phyloP scores from a whole-genome alignment of 2,888 invertebrate genomes.

The Leucophenga montana region DNA sequence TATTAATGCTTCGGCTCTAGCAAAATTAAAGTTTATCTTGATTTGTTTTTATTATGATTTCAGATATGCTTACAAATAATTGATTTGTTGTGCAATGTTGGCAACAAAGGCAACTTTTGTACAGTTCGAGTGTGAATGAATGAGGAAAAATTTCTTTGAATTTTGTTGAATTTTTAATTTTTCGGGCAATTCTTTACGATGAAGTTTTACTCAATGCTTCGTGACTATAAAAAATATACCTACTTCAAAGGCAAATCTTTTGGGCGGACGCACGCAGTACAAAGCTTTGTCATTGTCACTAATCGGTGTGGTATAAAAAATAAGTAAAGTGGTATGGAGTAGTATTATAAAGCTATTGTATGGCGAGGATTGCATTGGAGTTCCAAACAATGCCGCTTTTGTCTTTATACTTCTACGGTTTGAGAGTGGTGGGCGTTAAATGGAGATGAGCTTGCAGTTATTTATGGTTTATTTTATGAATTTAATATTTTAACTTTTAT shows the following conservation, averaged over 20 bases:
- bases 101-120: conserved; percentile 23
- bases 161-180: conserved; percentile 16
- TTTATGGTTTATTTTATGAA: too few relatives aligned
- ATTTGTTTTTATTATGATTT: conserved; percentile 46
- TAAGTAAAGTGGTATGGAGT: background rate
- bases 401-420: conserved; percentile 1
- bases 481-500: too few relatives aligned
- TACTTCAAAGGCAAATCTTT: conserved; percentile 23
- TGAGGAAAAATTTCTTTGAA: conserved; percentile 31
- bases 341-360: background rate
- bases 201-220: background rate
- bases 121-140: conserved; percentile 33
- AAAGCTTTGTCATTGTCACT: too few relatives aligned
- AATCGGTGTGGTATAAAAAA: background rate
- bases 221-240: too few relatives aligned
- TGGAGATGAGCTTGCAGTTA: conserved; percentile 25
- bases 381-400: conserved; percentile 5
- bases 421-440: conserved; percentile 14
- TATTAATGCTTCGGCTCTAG: too few relatives aligned
- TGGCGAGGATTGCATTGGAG: background rate
- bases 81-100: conserved; percentile 50
- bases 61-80: conserved; percentile 39
- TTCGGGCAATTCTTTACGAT: background rate
- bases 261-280: conserved; percentile 28
- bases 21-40: background rate